phyloP scores from a whole-genome alignment of 2,888 invertebrate genomes.

The Acanthosepion lycidas region DNA sequence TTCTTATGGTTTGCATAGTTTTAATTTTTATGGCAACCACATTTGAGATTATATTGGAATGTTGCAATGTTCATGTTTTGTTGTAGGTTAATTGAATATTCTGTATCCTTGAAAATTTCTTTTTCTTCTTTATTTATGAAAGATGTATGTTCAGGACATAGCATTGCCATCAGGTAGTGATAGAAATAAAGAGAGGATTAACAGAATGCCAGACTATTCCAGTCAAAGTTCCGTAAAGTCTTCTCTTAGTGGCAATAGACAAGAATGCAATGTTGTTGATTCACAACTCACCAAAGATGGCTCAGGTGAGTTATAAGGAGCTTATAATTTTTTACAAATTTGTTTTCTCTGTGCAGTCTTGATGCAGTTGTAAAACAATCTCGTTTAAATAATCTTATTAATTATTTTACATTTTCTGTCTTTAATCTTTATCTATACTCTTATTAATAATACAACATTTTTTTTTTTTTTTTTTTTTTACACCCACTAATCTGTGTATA shows the following conservation, averaged over 20 bases:
- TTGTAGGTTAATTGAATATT: neutral
- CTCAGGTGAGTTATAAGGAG: neutral
- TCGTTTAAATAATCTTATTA: too few relatives aligned
- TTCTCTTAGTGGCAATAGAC: neutral
- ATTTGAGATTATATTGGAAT: too few relatives aligned
- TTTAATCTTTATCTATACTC: too few relatives aligned
- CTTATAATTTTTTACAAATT: neutral
- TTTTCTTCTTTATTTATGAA: neutral
- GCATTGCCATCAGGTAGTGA: neutral
- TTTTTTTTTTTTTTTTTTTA: too few relatives aligned
- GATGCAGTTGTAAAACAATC: neutral
- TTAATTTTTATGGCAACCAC: neutral
- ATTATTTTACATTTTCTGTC: too few relatives aligned
- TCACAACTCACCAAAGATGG: neutral
- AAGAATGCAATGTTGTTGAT: neutral
- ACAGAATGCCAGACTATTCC: neutral
- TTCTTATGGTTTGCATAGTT: neutral
- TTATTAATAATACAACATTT: too few relatives aligned
- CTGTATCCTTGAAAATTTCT: neutral
- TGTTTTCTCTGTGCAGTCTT: neutral
- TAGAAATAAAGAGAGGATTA: neutral
- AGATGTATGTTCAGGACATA: conserved; percentile 4
- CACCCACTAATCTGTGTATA: too few relatives aligned
- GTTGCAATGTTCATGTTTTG: neutral
- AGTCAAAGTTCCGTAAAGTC: neutral